Base-by-base conservation (phyloP, 2,888 invertebrate species). In the Galerucella nymphaeae region DNA sequence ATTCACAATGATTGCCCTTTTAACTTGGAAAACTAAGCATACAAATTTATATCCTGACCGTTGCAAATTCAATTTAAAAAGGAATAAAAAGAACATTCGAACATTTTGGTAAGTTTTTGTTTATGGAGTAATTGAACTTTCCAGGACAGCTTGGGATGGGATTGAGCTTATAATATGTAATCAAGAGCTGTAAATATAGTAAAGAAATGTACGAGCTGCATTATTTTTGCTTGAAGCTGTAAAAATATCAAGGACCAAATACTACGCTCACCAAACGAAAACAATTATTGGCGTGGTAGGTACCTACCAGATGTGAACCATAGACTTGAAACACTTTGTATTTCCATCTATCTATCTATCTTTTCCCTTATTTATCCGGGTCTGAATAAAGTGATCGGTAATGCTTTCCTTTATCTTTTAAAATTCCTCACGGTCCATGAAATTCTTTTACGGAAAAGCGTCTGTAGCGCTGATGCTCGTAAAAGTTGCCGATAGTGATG, bases 1-100 rank as follows among this genome's bases (percentile, higher is more conserved):
- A 59, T 38, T 23, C 71, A 20, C 71, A 71, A 66, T 67, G 66
- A 67, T 63, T 66, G 71, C 62, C 71, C 57, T 67, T 71, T 67
- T 71, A 58, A 66, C 62, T 66, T 62, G 53, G 41, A 41, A 61
- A 62, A 71, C 62, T 57, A 66, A 61, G 57, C 38, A 62, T 61
- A 53, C 45, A 11, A 71, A 67, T 71, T 71, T 71, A 67, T 71
- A 66, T 50, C 50, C 62, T 70, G 38, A 23, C 23, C 23, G 63
- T 55, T 57, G 57, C 63, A 38, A 62, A 71, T 71, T 58, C 65
- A 66, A 61, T 71, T 23, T 41, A 41, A 23, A 61, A 48, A n/a
- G n/a, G 11, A 38, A 38, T 16, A 6, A 14, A 45, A 11, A 45
- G 14, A 3, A 45, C 11, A 45, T 5, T n/a, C n/a, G n/a, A n/a